These are phyloP conservation scores for Deilephila elpenor DNA, from an alignment of 2,888 invertebrate species.

Conservation along the genomic window DNA sequence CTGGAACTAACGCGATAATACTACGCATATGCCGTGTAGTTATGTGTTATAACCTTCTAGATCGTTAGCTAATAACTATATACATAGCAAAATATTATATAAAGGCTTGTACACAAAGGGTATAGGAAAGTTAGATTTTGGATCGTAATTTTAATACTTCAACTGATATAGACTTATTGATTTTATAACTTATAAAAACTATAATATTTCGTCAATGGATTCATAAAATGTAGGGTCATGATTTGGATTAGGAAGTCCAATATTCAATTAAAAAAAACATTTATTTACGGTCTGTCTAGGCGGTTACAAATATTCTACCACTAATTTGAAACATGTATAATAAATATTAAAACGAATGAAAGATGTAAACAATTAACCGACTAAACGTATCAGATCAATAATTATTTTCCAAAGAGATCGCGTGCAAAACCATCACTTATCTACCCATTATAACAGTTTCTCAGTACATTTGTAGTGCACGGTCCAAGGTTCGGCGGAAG, in stretches of 20 bases:
- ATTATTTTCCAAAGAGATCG: conserved; percentile 1
- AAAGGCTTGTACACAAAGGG: not conserved
- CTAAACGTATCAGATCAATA: not conserved
- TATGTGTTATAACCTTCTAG: not conserved
- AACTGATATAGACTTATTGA: too few species aligned
- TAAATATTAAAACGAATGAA: too few species aligned
- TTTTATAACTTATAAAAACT: too few species aligned
- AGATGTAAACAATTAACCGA: not conserved
- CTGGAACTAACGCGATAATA: conserved; percentile 3
- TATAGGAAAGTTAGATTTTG: not conserved
- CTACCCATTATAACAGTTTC: not conserved
- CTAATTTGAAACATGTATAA: too few species aligned
- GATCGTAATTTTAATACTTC: too few species aligned
- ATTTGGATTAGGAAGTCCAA: too few species aligned
- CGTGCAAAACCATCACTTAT: not conserved
- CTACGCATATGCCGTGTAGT: not conserved
- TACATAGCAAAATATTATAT: not conserved
- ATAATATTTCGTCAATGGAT: too few species aligned
- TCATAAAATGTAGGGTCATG: too few species aligned
- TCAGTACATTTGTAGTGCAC: conserved; percentile 1
- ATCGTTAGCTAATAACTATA: not conserved
- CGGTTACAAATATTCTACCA: too few species aligned
- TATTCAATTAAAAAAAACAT: too few species aligned
- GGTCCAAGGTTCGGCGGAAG: conserved; percentile 30
- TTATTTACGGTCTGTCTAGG: too few species aligned